Conservation (phyloP, 2,113 vertebrate species). For the Naja naja region DNA sequence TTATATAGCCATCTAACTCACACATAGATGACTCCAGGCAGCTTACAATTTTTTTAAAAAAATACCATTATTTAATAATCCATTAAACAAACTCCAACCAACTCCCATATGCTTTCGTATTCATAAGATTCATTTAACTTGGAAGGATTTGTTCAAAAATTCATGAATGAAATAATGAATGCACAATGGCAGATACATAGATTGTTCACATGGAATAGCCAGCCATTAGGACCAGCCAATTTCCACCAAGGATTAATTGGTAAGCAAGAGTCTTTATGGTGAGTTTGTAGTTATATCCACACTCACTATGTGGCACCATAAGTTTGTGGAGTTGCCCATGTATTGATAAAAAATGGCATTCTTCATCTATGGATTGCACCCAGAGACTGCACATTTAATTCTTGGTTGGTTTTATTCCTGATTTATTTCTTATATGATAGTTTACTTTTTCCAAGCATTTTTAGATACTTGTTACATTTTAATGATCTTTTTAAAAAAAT, state of each 20-base stretch:
- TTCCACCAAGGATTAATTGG: not conserved
- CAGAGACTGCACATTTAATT: not conserved
- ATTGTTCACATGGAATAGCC: not conserved
- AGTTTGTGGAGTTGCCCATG: not conserved
- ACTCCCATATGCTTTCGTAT: not conserved
- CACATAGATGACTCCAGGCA: not conserved
- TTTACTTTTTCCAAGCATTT: not conserved
- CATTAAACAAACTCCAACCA: not conserved
- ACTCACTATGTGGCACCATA: not conserved
- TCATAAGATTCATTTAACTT: not conserved
- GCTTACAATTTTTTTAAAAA: not conserved
- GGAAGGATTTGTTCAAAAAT: not conserved
- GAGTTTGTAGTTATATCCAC: not conserved
- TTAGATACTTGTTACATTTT: not conserved
- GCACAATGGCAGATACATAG: not conserved
- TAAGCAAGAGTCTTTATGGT: not conserved
- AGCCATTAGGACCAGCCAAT: constrained; percentile 7
- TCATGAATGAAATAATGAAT: not conserved
- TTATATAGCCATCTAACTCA: not conserved
- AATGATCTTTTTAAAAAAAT: not conserved
- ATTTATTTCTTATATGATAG: not conserved
- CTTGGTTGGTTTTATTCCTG: not conserved
- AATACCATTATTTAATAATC: not conserved
- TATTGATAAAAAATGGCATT: not conserved
- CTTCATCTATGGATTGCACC: no score